phyloP scores from a whole-genome alignment of 2,888 invertebrate genomes.

The Cataglyphis cursor region DNA sequence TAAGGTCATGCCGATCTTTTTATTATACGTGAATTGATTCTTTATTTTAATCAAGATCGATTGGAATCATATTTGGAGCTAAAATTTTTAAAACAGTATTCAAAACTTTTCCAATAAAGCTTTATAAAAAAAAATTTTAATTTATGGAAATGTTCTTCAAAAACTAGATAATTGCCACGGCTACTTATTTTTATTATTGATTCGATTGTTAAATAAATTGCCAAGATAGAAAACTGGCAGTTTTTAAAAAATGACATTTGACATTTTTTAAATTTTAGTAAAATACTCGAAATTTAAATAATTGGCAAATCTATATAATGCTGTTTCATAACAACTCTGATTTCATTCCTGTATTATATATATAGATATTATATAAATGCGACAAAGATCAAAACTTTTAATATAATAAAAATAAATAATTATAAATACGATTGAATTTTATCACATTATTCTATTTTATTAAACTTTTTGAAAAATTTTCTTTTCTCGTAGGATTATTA shows the following conservation, averaged over 20 bases:
- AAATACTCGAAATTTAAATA: no score
- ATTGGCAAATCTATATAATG: no score
- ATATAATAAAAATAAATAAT: background rate
- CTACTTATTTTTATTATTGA: background rate
- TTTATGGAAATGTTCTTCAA: background rate
- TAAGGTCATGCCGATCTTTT: background rate
- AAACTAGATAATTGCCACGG: background rate
- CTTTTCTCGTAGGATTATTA: constrained; percentile 31
- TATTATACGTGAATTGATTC: background rate
- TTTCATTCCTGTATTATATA: no score
- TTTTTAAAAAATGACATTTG: no score
- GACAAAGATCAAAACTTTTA: background rate
- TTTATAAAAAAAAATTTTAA: background rate
- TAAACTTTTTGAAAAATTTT: background rate
- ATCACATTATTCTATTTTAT: background rate
- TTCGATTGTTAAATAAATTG: background rate
- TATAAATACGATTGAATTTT: background rate
- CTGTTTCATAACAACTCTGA: no score
- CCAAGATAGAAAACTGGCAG: no score
- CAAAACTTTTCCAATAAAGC: background rate
- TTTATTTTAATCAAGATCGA: background rate
- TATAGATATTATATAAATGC: background rate
- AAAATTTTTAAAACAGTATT: background rate
- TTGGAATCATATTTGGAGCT: background rate
- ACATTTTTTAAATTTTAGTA: no score